Conservation (phyloP, 30 jellyfish, hydroid and myxozoan genomes). For the Aurelia sp. region DNA sequence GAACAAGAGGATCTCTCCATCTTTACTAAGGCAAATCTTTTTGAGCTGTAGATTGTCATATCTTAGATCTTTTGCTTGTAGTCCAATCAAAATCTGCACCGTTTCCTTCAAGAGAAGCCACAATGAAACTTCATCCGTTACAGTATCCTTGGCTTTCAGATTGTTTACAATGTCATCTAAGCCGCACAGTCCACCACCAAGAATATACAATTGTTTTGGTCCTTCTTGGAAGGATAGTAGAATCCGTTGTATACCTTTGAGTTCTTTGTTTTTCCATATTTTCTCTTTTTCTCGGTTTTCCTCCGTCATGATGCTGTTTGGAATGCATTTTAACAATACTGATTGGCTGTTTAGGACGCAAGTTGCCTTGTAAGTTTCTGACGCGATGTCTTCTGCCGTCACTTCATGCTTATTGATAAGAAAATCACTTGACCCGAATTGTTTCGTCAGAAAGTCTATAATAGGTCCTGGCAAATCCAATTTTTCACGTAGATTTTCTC, state of each 20-base stretch:
- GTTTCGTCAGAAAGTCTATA: constrained; percentile 63
- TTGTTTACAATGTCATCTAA: constrained; percentile 3
- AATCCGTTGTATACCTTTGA: constrained; percentile 48
- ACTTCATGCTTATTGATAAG: constrained; percentile 72
- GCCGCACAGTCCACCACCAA: constrained; percentile 23
- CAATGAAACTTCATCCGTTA: constrained; percentile 37
- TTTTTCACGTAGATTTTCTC: constrained; percentile 43
- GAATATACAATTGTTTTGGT: constrained; percentile 49
- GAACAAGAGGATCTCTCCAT: constrained; percentile 48
- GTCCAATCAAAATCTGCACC: constrained; percentile 10
- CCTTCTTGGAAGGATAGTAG: constrained; percentile 58
- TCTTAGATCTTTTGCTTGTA: constrained; percentile 33
- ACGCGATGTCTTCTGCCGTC: constrained; percentile 68
- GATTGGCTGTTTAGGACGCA: constrained; percentile 46
- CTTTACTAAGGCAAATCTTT: constrained; percentile 37
- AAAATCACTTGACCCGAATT: constrained; percentile 68
- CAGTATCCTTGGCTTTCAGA: constrained; percentile 18
- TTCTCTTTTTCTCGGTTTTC: constrained; percentile 25
- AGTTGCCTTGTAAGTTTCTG: constrained; percentile 71
- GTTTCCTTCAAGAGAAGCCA: constrained; percentile 56
- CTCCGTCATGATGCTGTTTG: constrained; percentile 28
- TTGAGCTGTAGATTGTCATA: constrained; percentile 34
- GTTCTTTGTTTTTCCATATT: constrained; percentile 47
- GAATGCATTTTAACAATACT: constrained; percentile 52
- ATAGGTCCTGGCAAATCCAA: constrained; percentile 61